These are phyloP conservation scores for Engystomops pustulosus DNA, from an alignment of 2,113 vertebrate genomes.

Conservation along the genomic window DNA sequence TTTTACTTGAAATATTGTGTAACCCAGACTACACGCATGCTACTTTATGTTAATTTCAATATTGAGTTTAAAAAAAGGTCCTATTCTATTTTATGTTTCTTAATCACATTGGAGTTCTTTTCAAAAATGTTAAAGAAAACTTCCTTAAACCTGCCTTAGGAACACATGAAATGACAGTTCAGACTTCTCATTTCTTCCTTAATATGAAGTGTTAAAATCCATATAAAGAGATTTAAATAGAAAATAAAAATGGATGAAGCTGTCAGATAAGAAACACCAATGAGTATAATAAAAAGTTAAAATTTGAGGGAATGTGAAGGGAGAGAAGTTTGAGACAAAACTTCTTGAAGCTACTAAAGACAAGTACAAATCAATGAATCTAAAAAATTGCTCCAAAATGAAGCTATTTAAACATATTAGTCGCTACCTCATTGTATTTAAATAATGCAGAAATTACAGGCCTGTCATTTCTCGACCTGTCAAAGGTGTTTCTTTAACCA, in stretches of 20 bases:
- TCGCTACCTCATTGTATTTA: slow-evolving; percentile 46
- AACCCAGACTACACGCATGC: too few relatives aligned
- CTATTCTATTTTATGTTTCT: too few relatives aligned
- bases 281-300: slow-evolving; percentile 23
- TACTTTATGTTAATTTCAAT: too few relatives aligned
- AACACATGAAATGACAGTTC: slow-evolving; percentile 8
- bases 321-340: slow-evolving; percentile 32
- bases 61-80: too few relatives aligned
- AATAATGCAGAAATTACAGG: slow-evolving; percentile 54
- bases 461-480: slow-evolving; percentile 48
- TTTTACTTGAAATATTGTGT: too few relatives aligned
- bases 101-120: background rate
- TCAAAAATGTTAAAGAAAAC: background rate
- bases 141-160: slow-evolving; percentile 15
- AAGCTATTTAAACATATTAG: slow-evolving; percentile 55
- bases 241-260: slow-evolving; percentile 40
- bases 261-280: slow-evolving; percentile 33
- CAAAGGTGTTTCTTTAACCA: slow-evolving; percentile 54
- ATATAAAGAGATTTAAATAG: slow-evolving; percentile 25
- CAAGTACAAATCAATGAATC: slow-evolving; percentile 52
- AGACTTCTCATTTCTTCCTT: slow-evolving; percentile 21
- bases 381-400: slow-evolving; percentile 44
- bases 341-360: slow-evolving; percentile 44
- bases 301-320: slow-evolving; percentile 2
- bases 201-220: slow-evolving; percentile 31